phyloP scores from a whole-genome alignment of 1,140 invertebrate genomes.

The Drosophila repleta region DNA sequence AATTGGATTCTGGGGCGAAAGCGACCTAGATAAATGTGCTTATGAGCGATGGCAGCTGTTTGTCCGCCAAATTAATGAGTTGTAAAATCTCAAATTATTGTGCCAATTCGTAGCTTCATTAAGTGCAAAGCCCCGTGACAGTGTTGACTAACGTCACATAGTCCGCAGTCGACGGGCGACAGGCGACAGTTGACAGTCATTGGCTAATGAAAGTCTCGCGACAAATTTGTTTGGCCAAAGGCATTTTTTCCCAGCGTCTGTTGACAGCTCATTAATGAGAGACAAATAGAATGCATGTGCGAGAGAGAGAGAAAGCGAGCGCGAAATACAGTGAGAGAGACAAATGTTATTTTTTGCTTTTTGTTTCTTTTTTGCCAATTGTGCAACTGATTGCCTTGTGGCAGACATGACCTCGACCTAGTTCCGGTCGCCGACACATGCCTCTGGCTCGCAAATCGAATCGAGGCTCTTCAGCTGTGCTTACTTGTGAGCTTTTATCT shows the following conservation, averaged over 20 bases:
- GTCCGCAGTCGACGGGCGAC: background rate
- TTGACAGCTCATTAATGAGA: slow-evolving; percentile 49
- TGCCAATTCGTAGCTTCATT: slow-evolving; percentile 35
- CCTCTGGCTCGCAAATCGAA: slow-evolving; percentile 32
- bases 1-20: slow-evolving; percentile 6
- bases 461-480: slow-evolving; percentile 20
- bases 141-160: slow-evolving; percentile 33
- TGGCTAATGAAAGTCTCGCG: slow-evolving; percentile 41
- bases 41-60: slow-evolving; percentile 36
- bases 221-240: slow-evolving; percentile 37
- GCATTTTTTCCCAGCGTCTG: slow-evolving; percentile 29
- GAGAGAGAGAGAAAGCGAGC: no score
- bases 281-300: slow-evolving; percentile 1
- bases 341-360: slow-evolving; percentile 16
- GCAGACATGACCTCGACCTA: slow-evolving; percentile 43
- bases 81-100: slow-evolving; percentile 46
- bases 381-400: slow-evolving; percentile 42
- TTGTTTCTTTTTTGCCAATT: slow-evolving; percentile 33
- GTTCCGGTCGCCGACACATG: slow-evolving; percentile 6
- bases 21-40: slow-evolving; percentile 4
- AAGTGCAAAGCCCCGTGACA: slow-evolving; percentile 18
- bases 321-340: background rate
- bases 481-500: slow-evolving; percentile 10
- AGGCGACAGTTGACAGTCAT: background rate
- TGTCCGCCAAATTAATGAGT: slow-evolving; percentile 45